Conservation (phyloP, 35 echinoderm and acorn worm genomes). For the Strongylocentrotus purpuratus region DNA sequence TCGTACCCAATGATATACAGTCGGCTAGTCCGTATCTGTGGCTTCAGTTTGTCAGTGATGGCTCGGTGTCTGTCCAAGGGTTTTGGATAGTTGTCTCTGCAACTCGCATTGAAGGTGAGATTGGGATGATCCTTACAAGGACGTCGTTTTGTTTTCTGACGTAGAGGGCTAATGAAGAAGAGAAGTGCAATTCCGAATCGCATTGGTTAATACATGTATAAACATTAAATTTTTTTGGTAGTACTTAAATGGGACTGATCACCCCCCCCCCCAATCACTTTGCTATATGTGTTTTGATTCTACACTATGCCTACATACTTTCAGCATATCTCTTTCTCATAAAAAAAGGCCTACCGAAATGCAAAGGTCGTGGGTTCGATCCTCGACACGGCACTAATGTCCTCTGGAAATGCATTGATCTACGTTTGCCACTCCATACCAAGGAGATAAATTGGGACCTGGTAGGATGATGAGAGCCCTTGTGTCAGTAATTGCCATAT, state of each 20-base stretch:
- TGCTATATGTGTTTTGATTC: not conserved
- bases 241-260: not conserved
- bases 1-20: not conserved
- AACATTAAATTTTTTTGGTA: not conserved
- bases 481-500: too few relatives aligned
- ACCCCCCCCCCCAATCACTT: not conserved
- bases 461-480: too few relatives aligned
- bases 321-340: too few relatives aligned
- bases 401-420: too few relatives aligned
- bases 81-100: not conserved
- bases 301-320: too few relatives aligned
- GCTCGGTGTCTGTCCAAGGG: not conserved
- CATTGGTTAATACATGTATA: not conserved
- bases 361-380: too few relatives aligned
- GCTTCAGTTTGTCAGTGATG: not conserved
- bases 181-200: not conserved
- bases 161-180: not conserved
- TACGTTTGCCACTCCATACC: too few relatives aligned
- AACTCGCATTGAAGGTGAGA: not conserved
- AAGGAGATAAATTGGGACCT: too few relatives aligned
- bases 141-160: not conserved
- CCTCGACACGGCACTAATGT: too few relatives aligned
- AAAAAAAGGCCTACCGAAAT: too few relatives aligned
- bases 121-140: not conserved
- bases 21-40: not conserved